phyloP scores from a whole-genome alignment of 2,888 invertebrate species.

The Calliopum simillimum region DNA sequence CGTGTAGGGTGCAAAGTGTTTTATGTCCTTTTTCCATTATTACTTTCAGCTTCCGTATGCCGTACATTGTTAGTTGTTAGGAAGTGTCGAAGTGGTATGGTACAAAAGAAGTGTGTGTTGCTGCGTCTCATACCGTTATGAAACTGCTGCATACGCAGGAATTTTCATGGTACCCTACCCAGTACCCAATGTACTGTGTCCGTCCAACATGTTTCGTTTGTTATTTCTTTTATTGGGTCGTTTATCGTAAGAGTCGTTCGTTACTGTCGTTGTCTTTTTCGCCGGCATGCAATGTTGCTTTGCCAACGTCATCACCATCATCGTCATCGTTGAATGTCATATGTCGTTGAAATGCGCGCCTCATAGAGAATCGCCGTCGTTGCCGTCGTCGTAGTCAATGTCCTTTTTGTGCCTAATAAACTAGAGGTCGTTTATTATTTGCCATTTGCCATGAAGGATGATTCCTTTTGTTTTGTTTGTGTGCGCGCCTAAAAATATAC shows the following conservation, averaged over 20 bases:
- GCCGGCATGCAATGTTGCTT: conserved; percentile 3
- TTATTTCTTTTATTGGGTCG: conserved; percentile 32
- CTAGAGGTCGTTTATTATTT: conserved; percentile 35
- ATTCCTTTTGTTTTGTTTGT: conserved; percentile 25
- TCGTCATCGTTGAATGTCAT: conserved; percentile 3
- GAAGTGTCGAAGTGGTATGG: too few relatives aligned
- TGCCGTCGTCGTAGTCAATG: conserved; percentile 21
- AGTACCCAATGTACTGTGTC: conserved; percentile 4
- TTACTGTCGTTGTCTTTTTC: conserved; percentile 17
- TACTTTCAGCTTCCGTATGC: conserved; percentile 35
- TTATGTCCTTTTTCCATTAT: conserved; percentile 34
- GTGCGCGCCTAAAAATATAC: conserved; percentile 24
- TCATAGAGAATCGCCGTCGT: background rate
- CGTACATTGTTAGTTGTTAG: conserved; percentile 20
- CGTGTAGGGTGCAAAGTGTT: conserved; percentile 30
- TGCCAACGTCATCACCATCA: background rate
- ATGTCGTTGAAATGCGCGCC: conserved; percentile 10
- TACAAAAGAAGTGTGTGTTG: too few relatives aligned
- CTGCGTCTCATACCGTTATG: too few relatives aligned
- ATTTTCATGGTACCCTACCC: background rate
- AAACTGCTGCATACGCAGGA: conserved; percentile 19
- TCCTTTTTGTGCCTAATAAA: conserved; percentile 34
- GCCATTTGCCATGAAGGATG: conserved; percentile 32
- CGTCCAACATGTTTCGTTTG: conserved; percentile 24
- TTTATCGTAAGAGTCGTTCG: conserved; percentile 17